Evolutionary conservation across 2,797 vertebrate genomes (phyloP), one percentile per base, ranked within the genome.

Genomic region (Rhabdophis nuchalis): DNA sequence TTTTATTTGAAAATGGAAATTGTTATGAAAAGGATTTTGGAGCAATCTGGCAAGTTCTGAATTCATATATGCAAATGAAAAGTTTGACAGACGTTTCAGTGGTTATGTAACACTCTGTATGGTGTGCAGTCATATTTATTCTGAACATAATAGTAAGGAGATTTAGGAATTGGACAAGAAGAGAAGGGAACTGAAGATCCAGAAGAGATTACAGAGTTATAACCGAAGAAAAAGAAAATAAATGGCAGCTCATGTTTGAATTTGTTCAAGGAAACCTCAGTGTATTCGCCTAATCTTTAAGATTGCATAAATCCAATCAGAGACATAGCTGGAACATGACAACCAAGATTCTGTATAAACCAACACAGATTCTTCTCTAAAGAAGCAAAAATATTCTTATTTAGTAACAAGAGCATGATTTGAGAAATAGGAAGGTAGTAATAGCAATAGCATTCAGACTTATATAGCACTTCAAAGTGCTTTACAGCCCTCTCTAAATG

Each of bases 21-120:
- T 94, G 29, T 91, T 95, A 89, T 88, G 14, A 41, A 93, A 92
- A 5, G 4, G 89, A 93, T 93, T 91, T 41, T 50, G 36, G 90
- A 95, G 20, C 13, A 88, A 27, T 91, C 56, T 58, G 61, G 54
- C 89, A 85, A 92, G 54, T 91, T 3, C 0, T 52, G 16, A 25
- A 4, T 0, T 32, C 16, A 27, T 60, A 7, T 89, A 7, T 18
- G 87, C 89, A 53, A 56, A 25, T 54, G 1, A 29, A 89, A 1
- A 90, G 57, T 1, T 88, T 72, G 3, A 86, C 77, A 52, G 29
- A 86, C 85, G 92, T 91, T 94, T 92, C 88, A 89, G 25, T 90
- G 85, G 64, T 27, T 91, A 88, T 85, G n/a, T 93, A 85, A 0
- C 57, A 85, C 20, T 54, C 13, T 90, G 18, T n/a, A 2, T 92